A percentile compares a stretch with the other conserved stretches of the same genome.
These are phyloP conservation scores for Petrocephalus zakoni DNA, from an alignment of 2,113 vertebrate species.

Conservation along the genomic window DNA sequence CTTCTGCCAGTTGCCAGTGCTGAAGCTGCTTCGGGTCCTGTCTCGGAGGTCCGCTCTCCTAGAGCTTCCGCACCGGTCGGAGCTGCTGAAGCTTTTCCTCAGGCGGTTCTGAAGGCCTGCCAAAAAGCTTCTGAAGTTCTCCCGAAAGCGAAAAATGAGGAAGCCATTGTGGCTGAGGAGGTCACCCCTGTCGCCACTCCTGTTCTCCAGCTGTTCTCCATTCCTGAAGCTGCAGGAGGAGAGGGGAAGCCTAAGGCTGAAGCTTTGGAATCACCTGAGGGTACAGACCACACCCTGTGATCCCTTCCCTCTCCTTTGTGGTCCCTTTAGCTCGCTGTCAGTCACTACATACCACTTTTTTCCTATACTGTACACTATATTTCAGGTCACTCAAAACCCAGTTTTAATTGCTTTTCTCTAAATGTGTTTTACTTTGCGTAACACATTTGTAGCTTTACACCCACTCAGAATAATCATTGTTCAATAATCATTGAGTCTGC, in stretches of 20 bases:
- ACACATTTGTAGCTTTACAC: not conserved
- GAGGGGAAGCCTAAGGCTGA: slow-evolving; percentile 31
- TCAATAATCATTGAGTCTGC: not conserved
- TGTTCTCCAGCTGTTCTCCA: slow-evolving; percentile 21
- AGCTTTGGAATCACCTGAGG: slow-evolving; percentile 48
- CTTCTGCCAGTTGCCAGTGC: not conserved
- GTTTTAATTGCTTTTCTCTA: not conserved
- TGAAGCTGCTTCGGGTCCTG: not conserved
- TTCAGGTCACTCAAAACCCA: not conserved
- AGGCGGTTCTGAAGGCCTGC: no score
- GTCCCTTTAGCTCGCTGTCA: slow-evolving; percentile 31
- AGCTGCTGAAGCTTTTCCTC: not conserved
- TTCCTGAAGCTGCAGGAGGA: slow-evolving; percentile 27
- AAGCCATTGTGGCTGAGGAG: not conserved
- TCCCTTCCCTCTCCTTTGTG: slow-evolving; percentile 39
- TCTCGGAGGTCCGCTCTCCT: not conserved
- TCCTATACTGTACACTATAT: slow-evolving; percentile 17
- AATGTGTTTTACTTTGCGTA: slow-evolving; percentile 11
- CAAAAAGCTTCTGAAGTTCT: not conserved
- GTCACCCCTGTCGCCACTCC: not conserved
- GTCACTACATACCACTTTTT: slow-evolving; percentile 16
- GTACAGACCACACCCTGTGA: slow-evolving; percentile 45
- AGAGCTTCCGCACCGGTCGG: not conserved
- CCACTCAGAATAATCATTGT: not conserved
- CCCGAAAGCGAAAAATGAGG: not conserved